Conservation (phyloP, 1,140 invertebrate species). For the Maconellicoccus hirsutus region DNA sequence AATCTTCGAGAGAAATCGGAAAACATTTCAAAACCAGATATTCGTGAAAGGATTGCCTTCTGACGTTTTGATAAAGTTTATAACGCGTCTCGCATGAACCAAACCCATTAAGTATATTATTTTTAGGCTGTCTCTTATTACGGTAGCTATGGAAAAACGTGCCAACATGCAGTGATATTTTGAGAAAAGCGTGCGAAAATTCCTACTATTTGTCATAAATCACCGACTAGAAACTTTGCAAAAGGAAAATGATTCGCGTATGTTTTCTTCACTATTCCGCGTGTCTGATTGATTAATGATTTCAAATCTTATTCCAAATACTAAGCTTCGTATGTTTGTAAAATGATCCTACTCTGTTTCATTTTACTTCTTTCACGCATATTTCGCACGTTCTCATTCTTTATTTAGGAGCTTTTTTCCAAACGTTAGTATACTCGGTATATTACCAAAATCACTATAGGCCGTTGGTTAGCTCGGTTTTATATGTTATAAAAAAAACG, state of each 20-base stretch:
- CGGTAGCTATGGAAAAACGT: not conserved
- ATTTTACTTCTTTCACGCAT: too few relatives aligned
- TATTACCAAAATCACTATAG: too few relatives aligned
- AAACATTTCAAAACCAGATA: not conserved
- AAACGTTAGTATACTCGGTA: too few relatives aligned
- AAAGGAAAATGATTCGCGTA: conserved; percentile 6
- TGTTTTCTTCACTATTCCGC: conserved; percentile 15
- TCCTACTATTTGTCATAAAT: conserved; percentile 12
- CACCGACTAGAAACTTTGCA: not conserved
- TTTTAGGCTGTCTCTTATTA: conserved; percentile 1
- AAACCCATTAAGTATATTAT: conserved; percentile 16
- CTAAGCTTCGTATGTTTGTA: conserved; percentile 4
- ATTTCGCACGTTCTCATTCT: too few relatives aligned
- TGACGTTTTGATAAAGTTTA: conserved; percentile 9
- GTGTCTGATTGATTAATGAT: conserved; percentile 18
- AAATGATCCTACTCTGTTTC: conserved; percentile 2
- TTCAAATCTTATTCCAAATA: conserved; percentile 14
- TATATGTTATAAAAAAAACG: too few relatives aligned
- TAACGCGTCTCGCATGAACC: conserved; percentile 4
- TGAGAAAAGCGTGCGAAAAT: conserved; percentile 12
- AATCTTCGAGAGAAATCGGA: not conserved
- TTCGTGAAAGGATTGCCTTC: not conserved
- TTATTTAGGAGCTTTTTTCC: too few relatives aligned
- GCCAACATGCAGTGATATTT: not conserved
- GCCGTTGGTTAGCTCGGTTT: too few relatives aligned